These are phyloP conservation scores for Lithosia quadra DNA, from an alignment of 2,888 invertebrate genomes.

Conservation along the genomic window DNA sequence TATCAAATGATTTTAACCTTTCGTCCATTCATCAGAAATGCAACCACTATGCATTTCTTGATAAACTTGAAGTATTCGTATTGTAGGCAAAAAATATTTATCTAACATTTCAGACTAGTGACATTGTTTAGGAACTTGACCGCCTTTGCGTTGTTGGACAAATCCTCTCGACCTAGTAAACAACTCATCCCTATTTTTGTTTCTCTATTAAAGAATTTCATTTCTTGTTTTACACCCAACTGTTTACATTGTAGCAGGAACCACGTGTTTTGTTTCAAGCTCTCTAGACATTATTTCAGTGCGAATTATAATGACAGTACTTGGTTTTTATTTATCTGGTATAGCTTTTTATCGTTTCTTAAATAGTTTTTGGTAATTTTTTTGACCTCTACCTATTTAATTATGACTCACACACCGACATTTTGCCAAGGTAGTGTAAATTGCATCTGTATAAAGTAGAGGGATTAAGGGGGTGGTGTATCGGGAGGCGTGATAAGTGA, in stretches of 20 bases:
- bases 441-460: conserved; percentile 57
- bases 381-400: not conserved
- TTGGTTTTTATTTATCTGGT: not conserved
- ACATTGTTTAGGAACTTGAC: conserved; percentile 30
- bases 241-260: conserved; percentile 8
- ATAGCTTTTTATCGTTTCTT: not conserved
- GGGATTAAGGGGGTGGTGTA: conserved; percentile 61
- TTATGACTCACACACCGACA: conserved; percentile 26
- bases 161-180: conserved; percentile 29
- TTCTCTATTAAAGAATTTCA: conserved; percentile 29
- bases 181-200: conserved; percentile 31
- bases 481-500: conserved; percentile 70
- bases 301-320: not conserved
- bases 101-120: conserved; percentile 3
- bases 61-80: not conserved
- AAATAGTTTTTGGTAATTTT: not conserved
- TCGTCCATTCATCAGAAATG: not conserved
- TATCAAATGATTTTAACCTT: conserved; percentile 3
- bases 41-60: not conserved
- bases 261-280: conserved; percentile 13
- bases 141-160: conserved; percentile 23
- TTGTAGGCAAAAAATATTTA: not conserved
- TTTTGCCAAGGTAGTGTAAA: conserved; percentile 60
- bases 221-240: conserved; percentile 13
- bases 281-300: not conserved